Conservation (phyloP, 2,888 invertebrate genomes). For the Meliscaeva auricollis region DNA sequence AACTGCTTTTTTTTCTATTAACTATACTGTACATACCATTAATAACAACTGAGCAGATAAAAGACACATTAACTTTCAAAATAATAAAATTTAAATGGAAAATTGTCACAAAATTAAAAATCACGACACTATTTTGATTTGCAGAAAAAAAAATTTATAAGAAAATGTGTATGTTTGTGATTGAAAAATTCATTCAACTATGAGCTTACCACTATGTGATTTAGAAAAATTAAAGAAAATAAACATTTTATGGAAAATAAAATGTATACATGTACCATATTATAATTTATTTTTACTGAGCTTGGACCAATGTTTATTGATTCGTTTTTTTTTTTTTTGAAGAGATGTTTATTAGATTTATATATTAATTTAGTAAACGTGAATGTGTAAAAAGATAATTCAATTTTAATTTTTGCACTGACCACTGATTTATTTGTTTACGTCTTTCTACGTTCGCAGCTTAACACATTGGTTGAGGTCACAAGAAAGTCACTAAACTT, state of each 20-base stretch:
- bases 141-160: constrained; percentile 5
- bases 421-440: too few relatives aligned
- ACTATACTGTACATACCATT: constrained; percentile 46
- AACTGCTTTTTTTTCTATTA: neutral
- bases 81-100: constrained; percentile 2
- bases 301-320: neutral
- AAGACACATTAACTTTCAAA: constrained; percentile 42
- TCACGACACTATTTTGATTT: constrained; percentile 18
- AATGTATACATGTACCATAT: neutral
- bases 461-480: too few relatives aligned
- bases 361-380: neutral
- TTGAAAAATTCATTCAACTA: constrained; percentile 19
- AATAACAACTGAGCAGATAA: constrained; percentile 48
- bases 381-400: neutral
- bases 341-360: neutral
- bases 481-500: too few relatives aligned
- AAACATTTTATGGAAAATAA: constrained; percentile 28
- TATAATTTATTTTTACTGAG: neutral
- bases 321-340: neutral
- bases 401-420: neutral
- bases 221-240: neutral
- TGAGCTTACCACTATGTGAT: constrained; percentile 3
- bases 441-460: too few relatives aligned
- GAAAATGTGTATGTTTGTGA: neutral
- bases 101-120: constrained; percentile 16